Conservation (phyloP, 1,140 invertebrate species). For the Harpegnathos saltator region DNA sequence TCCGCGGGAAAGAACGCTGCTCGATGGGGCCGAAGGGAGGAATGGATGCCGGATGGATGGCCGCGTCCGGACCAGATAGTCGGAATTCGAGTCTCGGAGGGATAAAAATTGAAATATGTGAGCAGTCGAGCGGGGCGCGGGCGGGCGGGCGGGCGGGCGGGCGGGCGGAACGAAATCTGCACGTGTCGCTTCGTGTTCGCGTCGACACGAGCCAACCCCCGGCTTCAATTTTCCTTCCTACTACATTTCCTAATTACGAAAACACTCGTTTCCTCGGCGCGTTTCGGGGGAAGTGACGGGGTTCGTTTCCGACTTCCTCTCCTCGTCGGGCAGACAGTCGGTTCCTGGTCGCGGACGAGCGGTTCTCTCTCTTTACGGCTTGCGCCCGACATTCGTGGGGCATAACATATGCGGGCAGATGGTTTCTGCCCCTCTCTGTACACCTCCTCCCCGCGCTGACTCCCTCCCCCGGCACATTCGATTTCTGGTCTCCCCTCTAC, state of each 20-base stretch:
- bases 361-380: slow-evolving; percentile 75
- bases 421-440: slow-evolving; percentile 73
- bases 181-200: slow-evolving; percentile 29
- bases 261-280: slow-evolving; percentile 71
- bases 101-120: slow-evolving; percentile 17
- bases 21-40: too few relatives aligned
- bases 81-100: neutral
- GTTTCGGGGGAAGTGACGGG: slow-evolving; percentile 52
- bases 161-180: slow-evolving; percentile 29
- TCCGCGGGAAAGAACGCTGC: too few relatives aligned
- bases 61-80: neutral
- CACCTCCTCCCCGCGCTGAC: slow-evolving; percentile 17
- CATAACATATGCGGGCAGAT: slow-evolving; percentile 83
- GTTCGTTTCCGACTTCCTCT: slow-evolving; percentile 77
- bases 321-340: slow-evolving; percentile 60
- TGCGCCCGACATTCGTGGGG: slow-evolving; percentile 71
- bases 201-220: slow-evolving; percentile 49
- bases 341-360: slow-evolving; percentile 72
- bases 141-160: too few relatives aligned
- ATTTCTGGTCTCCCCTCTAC: slow-evolving; percentile 57
- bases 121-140: neutral
- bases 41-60: too few relatives aligned
- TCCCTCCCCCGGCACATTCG: slow-evolving; percentile 43
- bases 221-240: slow-evolving; percentile 62
- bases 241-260: slow-evolving; percentile 72